These are phyloP conservation scores for Mola mola DNA, from an alignment of 2,113 vertebrate genomes.

Conservation along the genomic window DNA sequence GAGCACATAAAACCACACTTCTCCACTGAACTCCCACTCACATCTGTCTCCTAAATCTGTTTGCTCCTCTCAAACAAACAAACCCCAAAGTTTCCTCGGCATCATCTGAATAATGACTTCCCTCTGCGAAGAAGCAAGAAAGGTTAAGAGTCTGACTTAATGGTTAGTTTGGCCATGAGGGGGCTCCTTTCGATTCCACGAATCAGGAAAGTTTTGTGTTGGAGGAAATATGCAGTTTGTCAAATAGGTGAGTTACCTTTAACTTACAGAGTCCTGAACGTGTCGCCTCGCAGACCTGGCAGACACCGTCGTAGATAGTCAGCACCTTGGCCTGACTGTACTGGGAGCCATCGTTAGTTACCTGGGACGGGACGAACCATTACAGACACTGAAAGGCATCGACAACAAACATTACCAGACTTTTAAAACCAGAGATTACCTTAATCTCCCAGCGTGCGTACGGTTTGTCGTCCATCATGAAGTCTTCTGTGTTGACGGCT, in stretches of 20 bases:
- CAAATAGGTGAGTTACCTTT: conserved; percentile 82
- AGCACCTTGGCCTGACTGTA: conserved; percentile 81
- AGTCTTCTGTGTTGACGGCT: conserved; percentile 69
- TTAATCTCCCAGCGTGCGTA: conserved; percentile 87
- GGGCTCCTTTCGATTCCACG: no score
- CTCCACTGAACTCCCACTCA: not conserved
- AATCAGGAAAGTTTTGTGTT: no score
- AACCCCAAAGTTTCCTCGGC: no score
- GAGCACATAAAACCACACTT: conserved; percentile 18
- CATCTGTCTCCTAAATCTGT: no score
- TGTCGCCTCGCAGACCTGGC: conserved; percentile 81
- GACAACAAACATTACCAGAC: not conserved
- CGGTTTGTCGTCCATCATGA: conserved; percentile 79
- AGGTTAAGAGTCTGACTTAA: no score
- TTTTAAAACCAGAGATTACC: conserved; percentile 53
- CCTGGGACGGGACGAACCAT: conserved; percentile 57
- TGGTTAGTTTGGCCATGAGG: no score
- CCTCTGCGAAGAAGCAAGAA: no score
- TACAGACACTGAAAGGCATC: no score
- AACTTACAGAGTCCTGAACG: conserved; percentile 84
- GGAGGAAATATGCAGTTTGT: not conserved
- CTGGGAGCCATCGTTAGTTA: conserved; percentile 83
- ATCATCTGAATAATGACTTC: no score
- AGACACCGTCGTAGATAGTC: conserved; percentile 82
- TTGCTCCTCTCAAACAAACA: conserved; percentile 7